Base-by-base conservation (phyloP, 2,113 vertebrate species). In the Orientallactaga bullata region DNA sequence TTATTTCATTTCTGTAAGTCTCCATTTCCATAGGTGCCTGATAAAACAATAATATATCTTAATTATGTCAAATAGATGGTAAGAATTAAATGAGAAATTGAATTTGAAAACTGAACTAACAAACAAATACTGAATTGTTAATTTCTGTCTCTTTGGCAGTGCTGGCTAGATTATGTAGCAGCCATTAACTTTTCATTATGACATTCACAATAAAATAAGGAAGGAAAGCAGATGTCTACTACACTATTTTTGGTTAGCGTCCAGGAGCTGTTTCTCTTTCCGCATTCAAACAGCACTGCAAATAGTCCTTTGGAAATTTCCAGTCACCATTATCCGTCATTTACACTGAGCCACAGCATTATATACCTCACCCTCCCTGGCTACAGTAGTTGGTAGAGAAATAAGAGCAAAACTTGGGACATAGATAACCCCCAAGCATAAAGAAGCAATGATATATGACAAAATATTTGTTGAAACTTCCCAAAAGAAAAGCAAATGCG, bases 121-220 rank as follows among this genome's bases (percentile, higher is more conserved):
- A 91, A n/a, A n/a, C 3, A 94, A 93, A 92, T 37, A 71, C 32
- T 61, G 35, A 13, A 66, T 88, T 78, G 23, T 89, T 61, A 73
- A 73, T 47, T 91, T 91, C 30, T 83, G 2, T 73, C 69, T 65
- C 21, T n/a, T 63, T 51, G 65, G 32, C 30, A 91, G 42, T 51
- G 39, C 47, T 95, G 92, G 10, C 23, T 90, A 88, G 23, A 84
- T 87, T 90, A 81, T 35, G 10, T 47, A 71, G 35, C n/a, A 51
- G 32, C 35, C 65, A 60, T 61, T 90, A 72, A 32, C 39, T 93
- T 76, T 88, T 93, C 68, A 80, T 72, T 77, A 84, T n/a, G 51
- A 84, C 32, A 72, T 81, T 66, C 84, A 51, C 88, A 79, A 88
- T 85, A 94, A 92, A 72, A 89, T 66, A 74, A 80, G 39, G 51